Conservation (phyloP, 2,888 invertebrate species). For the Perizoma affinitatum region DNA sequence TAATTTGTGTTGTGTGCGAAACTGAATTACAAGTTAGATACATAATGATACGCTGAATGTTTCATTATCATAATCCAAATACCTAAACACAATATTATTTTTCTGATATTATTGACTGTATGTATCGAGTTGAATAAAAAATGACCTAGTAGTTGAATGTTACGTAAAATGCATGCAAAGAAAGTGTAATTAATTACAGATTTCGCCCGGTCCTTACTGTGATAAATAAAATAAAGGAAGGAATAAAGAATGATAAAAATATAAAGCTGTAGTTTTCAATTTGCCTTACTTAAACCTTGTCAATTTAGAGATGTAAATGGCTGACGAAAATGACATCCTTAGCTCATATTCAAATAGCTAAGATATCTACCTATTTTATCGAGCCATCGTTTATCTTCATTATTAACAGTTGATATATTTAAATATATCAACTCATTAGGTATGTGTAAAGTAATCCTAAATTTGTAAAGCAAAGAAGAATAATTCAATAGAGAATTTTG, state of each 20-base stretch:
- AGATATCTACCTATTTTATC: conserved; percentile 55
- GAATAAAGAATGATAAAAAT: conserved; percentile 59
- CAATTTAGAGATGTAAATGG: conserved; percentile 66
- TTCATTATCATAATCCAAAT: conserved; percentile 49
- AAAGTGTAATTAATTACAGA: conserved; percentile 73
- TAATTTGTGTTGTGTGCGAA: conserved; percentile 78
- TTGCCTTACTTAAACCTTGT: conserved; percentile 67
- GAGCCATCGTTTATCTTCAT: conserved; percentile 73
- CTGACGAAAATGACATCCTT: conserved; percentile 72
- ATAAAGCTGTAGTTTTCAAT: conserved; percentile 60
- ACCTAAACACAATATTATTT: conserved; percentile 57
- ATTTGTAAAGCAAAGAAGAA: conserved; percentile 75
- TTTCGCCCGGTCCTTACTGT: conserved; percentile 83
- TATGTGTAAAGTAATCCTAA: conserved; percentile 63
- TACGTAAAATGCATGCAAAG: conserved; percentile 77
- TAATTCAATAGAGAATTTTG: too few relatives aligned
- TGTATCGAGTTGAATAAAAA: conserved; percentile 55
- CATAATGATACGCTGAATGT: conserved; percentile 63
- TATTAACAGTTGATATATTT: conserved; percentile 62
- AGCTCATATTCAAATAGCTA: conserved; percentile 77
- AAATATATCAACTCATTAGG: conserved; percentile 29
- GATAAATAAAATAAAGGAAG: conserved; percentile 66
- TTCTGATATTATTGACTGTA: conserved; percentile 69
- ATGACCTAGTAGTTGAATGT: conserved; percentile 71
- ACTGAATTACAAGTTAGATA: conserved; percentile 78